phyloP scores from a whole-genome alignment of 2,888 invertebrate species.

The Lucinisca nassula region DNA sequence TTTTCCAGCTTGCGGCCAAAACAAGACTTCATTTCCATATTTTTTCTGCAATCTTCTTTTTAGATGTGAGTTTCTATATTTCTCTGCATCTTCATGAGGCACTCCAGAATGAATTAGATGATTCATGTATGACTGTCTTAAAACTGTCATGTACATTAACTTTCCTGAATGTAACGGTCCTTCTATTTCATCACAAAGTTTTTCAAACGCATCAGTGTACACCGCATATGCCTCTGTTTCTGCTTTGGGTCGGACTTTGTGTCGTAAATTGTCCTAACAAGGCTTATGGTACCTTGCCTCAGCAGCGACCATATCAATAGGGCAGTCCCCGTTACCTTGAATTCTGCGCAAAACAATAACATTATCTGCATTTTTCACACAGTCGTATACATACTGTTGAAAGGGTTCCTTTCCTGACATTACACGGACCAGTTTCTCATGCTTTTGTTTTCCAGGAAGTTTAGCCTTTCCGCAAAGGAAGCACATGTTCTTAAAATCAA shows the following conservation, averaged over 20 bases:
- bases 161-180: background rate
- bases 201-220: background rate
- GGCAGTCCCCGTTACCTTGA: background rate
- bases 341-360: background rate
- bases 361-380: background rate
- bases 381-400: background rate
- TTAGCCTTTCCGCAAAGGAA: background rate
- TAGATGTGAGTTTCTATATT: background rate
- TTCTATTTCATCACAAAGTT: background rate
- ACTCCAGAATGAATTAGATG: background rate
- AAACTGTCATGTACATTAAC: background rate
- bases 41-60: background rate
- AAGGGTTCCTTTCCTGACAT: background rate
- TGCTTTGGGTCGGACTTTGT: background rate
- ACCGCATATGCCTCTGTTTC: background rate
- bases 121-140: background rate
- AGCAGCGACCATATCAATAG: background rate
- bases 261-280: background rate
- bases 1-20: background rate
- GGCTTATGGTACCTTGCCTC: background rate
- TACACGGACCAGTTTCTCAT: background rate
- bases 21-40: background rate
- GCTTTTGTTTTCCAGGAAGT: background rate
- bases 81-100: background rate
- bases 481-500: background rate